Evolutionary conservation across 53 echinoderm and acorn worm genomes (phyloP), one percentile per base, ranked within the genome.

Genomic region (Crossaster papposus): DNA sequence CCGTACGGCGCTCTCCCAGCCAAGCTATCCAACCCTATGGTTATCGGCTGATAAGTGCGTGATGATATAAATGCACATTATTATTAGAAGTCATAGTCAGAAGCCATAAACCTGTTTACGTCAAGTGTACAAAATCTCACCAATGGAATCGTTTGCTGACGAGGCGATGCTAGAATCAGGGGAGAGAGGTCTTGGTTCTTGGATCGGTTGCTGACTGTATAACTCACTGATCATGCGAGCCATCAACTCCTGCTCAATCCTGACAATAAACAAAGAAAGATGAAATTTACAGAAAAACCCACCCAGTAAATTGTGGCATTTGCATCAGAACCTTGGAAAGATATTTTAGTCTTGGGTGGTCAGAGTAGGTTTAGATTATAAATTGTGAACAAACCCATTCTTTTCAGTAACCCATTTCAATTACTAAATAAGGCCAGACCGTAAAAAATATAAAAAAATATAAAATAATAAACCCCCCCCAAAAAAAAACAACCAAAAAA

Each of bases 171-270:
- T 90, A 31, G 72, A 24, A 54, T 90, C 88, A 44, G 81, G 93
- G 62, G 90, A 93, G 29, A 70, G 73, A 26, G 93, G 89, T 80
- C 91, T 91, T 14, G 51, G 37, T 51, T 92, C 72, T 73, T 64
- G 68, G n/a, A 54, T 34, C 34, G 89, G 54, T 37, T 79, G 93
- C 32, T 91, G 90, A 22, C 79, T 88, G 92, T 91, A 79, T 35
- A 96, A 83, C 90, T 96, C 95, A 96, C 95, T 96, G 51, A 97
- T 96, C 90, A 97, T 90, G 31, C 92, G 86, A 18, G 97, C 94
- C 94, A 97, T 96, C 81, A 97, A 81, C 88, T 97, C 97, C 79
- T 96, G 97, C 83, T 97, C 97, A 83, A 97, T 89, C 97, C 97
- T 97, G 80, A 31, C 65, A 62, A 64, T 64, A 36, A 58, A 38